These are phyloP conservation scores for Nannoperca australis DNA, from an alignment of 2,797 vertebrate genomes.

Conservation along the genomic window DNA sequence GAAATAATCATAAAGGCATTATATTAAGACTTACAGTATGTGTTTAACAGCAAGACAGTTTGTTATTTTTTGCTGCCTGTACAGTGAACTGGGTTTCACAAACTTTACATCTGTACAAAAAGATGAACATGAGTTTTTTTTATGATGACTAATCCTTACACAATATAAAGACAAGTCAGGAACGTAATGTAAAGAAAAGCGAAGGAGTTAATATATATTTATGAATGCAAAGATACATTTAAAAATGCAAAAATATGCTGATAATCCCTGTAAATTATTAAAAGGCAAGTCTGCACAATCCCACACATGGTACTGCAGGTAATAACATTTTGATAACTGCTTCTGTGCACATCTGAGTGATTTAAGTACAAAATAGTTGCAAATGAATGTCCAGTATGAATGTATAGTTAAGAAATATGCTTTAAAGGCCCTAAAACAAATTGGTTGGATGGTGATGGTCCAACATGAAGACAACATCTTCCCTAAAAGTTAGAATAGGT, in stretches of 20 bases:
- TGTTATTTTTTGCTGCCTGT: slow-evolving; percentile 38
- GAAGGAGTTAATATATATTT: neutral
- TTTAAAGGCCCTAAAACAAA: slow-evolving; percentile 13
- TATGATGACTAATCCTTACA: slow-evolving; percentile 30
- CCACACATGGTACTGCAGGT: neutral
- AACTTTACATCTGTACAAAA: slow-evolving; percentile 36
- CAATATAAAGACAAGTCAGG: slow-evolving; percentile 31
- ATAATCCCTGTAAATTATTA: slow-evolving; percentile 31
- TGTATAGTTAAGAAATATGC: slow-evolving; percentile 10
- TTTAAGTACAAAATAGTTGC: neutral
- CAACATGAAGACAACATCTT: neutral
- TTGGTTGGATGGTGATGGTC: neutral
- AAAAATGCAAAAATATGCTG: slow-evolving; percentile 34
- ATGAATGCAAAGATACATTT: slow-evolving; percentile 26
- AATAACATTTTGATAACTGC: slow-evolving; percentile 1
- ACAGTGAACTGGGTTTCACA: slow-evolving; percentile 38
- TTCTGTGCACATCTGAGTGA: slow-evolving; percentile 9
- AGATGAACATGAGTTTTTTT: slow-evolving; percentile 30
- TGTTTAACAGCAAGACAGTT: slow-evolving; percentile 23
- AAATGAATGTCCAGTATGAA: neutral
- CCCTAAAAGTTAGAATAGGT: neutral
- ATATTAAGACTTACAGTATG: slow-evolving; percentile 26
- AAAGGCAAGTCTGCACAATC: slow-evolving; percentile 34
- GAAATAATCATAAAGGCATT: slow-evolving; percentile 62
- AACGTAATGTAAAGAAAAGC: slow-evolving; percentile 30